Base-by-base conservation (phyloP, 30 jellyfish, hydroid and myxozoan species). In the Cassiopea xamachana region DNA sequence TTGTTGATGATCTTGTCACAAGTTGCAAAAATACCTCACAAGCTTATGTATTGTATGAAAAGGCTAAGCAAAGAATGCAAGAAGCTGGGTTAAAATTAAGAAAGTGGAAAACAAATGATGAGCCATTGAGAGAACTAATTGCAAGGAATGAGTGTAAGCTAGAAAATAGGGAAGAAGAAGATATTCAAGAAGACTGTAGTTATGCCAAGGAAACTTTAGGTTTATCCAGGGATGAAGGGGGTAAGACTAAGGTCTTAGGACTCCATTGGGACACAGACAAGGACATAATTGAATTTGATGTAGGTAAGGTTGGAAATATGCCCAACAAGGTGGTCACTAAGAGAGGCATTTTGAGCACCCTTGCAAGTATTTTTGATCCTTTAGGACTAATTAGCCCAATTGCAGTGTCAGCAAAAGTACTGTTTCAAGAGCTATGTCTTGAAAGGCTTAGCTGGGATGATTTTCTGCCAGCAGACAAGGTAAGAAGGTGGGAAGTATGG, bases 321-420 rank as follows among this genome's bases (percentile, higher is more conserved):
- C 83, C 78, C n/a, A 5, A 72, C 7, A 60, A 13, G 43, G 64
- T 70, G 44, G 85, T 73, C 61, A 84, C 92, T 18, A 84, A 84
- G 92, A 7, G 92, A 43, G 92, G 84, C 18, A 84, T 84, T 64
- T 70, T 84, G 80, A 84, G 92, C 60, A 84, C 84, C 58, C 85
- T 84, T 27, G 92, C 82, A 17, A 45, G 82, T 61, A 10, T 82
- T 8, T 82, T 61, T 82, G 91, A 82, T 80, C 89, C 89, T 15
- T 59, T 80, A 50, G 89, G 89, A 10, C 89, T 80, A 12, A 19
- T 80, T 1, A 80, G 89, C 48, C 89, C 89, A 80, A 19, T 80
- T 48, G 55, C 89, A 48, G 89, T 80, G 43, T 15, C 79, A 58
- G 89, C 89, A 1, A 80, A 80, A 2, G 61, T 80, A 15, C 79